A percentile compares a stretch with the other conserved stretches of the same genome.
Evolutionary conservation across 1,140 invertebrate genomes (phyloP).

Genomic region (Drosophila trapezifrons): DNA sequence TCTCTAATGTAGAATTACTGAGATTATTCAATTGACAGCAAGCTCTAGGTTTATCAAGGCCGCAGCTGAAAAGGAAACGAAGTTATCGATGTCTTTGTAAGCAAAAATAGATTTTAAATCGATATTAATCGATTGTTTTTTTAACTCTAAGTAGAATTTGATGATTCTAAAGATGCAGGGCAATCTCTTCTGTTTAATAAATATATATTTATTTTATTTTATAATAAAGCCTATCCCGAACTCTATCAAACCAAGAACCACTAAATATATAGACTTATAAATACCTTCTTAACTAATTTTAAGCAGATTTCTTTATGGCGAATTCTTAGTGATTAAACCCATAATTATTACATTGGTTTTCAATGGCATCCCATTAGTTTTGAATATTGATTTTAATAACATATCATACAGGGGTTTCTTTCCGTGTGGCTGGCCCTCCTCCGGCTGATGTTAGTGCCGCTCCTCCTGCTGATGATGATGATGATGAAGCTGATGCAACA

Average conservation of each 20-base stretch:
- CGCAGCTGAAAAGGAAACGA: too few relatives aligned
- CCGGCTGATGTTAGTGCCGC: conserved; percentile 24
- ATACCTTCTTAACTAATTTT: too few relatives aligned
- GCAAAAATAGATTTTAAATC: too few relatives aligned
- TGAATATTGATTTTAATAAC: not conserved
- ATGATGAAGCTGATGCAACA: conserved; percentile 68
- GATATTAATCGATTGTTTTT: too few relatives aligned
- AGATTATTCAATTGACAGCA: too few relatives aligned
- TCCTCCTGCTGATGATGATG: conserved; percentile 13
- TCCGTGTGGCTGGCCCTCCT: conserved; percentile 5
- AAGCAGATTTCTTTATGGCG: too few relatives aligned
- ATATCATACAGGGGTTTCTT: not conserved
- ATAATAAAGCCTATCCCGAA: not conserved
- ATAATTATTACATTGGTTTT: not conserved
- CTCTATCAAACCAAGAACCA: not conserved
- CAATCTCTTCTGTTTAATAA: not conserved
- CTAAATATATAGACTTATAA: not conserved
- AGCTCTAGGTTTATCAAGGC: too few relatives aligned
- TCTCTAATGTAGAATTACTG: too few relatives aligned
- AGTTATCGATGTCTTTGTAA: too few relatives aligned
- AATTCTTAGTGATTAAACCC: too few relatives aligned
- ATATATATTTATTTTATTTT: not conserved
- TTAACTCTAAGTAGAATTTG: too few relatives aligned
- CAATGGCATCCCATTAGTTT: not conserved
- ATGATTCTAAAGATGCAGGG: not conserved